These are phyloP conservation scores for Scaptodrosophila lebanonensis DNA, from an alignment of 1,140 invertebrate genomes.

Conservation along the genomic window DNA sequence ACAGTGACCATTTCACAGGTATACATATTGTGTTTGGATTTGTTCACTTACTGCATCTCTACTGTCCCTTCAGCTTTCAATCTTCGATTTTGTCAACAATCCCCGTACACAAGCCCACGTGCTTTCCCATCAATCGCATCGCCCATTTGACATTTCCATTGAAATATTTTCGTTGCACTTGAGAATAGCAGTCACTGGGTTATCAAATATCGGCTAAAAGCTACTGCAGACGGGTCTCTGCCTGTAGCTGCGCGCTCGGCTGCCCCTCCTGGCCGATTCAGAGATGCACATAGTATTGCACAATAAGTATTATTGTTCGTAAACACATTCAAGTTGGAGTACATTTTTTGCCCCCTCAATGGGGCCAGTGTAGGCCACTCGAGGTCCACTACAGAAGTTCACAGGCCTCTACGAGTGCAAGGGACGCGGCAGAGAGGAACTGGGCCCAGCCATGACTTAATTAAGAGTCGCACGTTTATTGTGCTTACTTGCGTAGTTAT, in stretches of 20 bases:
- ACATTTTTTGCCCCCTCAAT: conserved; percentile 35
- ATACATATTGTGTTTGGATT: no score
- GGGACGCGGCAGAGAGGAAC: conserved; percentile 15
- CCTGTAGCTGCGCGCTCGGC: no score
- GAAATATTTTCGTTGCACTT: conserved; percentile 72
- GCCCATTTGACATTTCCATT: conserved; percentile 61
- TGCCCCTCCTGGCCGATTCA: conserved; percentile 32
- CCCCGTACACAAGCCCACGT: no score
- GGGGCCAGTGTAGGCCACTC: conserved; percentile 52
- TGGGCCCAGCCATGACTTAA: conserved; percentile 65
- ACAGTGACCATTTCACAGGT: no score
- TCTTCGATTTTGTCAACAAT: no score
- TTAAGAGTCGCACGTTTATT: conserved; percentile 73
- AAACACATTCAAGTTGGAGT: conserved; percentile 20
- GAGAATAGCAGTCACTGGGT: no score
- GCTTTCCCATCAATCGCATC: no score
- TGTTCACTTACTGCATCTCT: no score
- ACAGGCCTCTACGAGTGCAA: background rate
- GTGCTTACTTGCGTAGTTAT: conserved; percentile 65
- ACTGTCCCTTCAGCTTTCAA: no score
- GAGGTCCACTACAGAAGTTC: conserved; percentile 49
- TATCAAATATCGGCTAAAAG: no score
- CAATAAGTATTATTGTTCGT: conserved; percentile 62
- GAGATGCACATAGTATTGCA: conserved; percentile 39
- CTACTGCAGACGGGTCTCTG: no score